phyloP scores from a whole-genome alignment of 2,113 vertebrate genomes.

The Rhinolophus ferrumequinum region DNA sequence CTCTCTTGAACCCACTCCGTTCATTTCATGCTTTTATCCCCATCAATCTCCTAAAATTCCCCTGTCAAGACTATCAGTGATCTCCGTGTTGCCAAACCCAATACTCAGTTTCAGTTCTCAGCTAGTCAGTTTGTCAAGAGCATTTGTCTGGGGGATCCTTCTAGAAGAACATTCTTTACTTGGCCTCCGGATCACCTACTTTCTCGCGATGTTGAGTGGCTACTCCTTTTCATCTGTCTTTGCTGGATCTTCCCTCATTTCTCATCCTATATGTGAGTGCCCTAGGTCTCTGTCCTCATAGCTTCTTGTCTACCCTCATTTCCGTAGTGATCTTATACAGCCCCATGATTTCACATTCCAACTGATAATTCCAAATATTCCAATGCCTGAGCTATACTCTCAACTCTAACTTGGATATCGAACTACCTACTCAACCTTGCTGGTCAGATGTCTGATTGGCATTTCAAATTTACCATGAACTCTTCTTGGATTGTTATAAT shows the following conservation, averaged over 20 bases:
- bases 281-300: not conserved
- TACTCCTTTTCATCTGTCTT: not conserved
- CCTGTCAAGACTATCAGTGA: not conserved
- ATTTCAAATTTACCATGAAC: not conserved
- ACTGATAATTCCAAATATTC: not conserved
- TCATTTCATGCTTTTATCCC: not conserved
- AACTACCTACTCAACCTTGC: not conserved
- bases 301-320: not conserved
- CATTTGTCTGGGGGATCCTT: not conserved
- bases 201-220: not conserved
- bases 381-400: not conserved
- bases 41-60: not conserved
- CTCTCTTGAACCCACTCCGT: not conserved
- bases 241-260: not conserved
- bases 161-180: not conserved
- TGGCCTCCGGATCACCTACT: not conserved
- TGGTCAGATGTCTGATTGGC: not conserved
- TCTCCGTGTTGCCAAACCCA: not conserved
- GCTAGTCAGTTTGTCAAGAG: not conserved
- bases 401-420: not conserved
- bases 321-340: not conserved
- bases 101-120: not conserved
- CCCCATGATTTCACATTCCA: not conserved
- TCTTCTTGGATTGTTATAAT: not conserved
- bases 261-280: not conserved